These are phyloP conservation scores for Thumatha senex DNA, from an alignment of 2,888 invertebrate genomes.

Conservation along the genomic window DNA sequence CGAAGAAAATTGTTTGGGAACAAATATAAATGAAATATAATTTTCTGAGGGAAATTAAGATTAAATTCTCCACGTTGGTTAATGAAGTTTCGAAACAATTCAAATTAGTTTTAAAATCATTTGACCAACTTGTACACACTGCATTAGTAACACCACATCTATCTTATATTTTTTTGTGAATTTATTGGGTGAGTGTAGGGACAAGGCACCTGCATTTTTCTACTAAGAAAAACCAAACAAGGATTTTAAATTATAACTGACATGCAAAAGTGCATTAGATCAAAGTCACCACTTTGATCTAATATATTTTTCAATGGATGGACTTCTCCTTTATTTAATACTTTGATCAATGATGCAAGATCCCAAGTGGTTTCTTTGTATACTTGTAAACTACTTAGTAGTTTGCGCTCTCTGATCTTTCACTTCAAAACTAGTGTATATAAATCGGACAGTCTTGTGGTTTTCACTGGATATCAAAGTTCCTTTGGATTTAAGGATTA, in stretches of 20 bases:
- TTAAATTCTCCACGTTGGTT: conserved; percentile 28
- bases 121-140: conserved; percentile 8
- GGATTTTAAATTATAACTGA: conserved; percentile 36
- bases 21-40: conserved; percentile 41
- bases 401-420: conserved; percentile 15
- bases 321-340: conserved; percentile 41
- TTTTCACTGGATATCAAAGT: background rate
- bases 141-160: too few relatives aligned
- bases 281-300: conserved; percentile 2
- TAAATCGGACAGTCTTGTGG: conserved; percentile 15
- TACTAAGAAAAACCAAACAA: too few relatives aligned
- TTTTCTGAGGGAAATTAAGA: conserved; percentile 24
- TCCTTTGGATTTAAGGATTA: background rate
- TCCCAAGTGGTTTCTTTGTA: conserved; percentile 43
- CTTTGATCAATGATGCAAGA: conserved; percentile 52
- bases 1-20: conserved; percentile 36
- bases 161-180: too few relatives aligned
- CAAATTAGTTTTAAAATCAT: conserved; percentile 13
- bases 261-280: conserved; percentile 37
- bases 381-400: conserved; percentile 36
- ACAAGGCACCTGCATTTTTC: too few relatives aligned
- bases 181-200: too few relatives aligned
- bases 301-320: conserved; percentile 33
- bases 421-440: conserved; percentile 18
- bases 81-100: conserved; percentile 24